A percentile compares a stretch with the other conserved stretches of the same genome.
phyloP scores from a whole-genome alignment of 2,113 vertebrate species.

The Cyphotilapia sp. region DNA sequence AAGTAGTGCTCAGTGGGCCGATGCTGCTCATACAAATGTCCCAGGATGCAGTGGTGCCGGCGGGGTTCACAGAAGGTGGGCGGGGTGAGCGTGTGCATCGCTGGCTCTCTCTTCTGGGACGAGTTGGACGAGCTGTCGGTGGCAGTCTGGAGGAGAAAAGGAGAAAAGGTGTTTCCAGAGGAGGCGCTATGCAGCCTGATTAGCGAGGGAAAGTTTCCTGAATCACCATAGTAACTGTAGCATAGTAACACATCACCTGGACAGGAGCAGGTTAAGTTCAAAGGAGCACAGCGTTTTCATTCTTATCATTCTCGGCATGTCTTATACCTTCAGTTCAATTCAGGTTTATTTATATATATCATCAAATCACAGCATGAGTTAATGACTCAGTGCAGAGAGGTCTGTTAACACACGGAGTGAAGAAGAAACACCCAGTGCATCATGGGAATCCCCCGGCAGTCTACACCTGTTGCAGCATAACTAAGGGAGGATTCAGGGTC shows the following conservation, averaged over 20 bases:
- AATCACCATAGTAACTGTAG: background rate
- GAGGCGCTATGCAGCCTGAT: background rate
- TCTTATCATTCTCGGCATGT: background rate
- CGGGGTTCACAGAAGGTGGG: conserved; percentile 80
- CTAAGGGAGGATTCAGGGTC: background rate
- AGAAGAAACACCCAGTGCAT: fast-evolving
- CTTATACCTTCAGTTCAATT: background rate
- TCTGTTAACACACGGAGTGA: background rate
- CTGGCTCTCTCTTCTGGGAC: conserved; percentile 63
- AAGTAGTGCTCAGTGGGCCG: conserved; percentile 80
- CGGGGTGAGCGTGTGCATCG: conserved; percentile 73
- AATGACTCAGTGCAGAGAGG: background rate
- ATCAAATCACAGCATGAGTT: background rate
- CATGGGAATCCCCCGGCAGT: fast-evolving
- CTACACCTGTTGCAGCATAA: fast-evolving
- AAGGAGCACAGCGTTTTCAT: background rate
- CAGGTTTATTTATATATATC: background rate
- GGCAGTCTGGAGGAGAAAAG: conserved; percentile 54
- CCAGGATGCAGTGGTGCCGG: conserved; percentile 82
- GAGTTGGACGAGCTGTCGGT: conserved; percentile 75
- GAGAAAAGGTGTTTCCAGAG: background rate
- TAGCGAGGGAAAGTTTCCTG: background rate
- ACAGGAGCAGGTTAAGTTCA: background rate
- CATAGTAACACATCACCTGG: background rate
- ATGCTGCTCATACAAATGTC: conserved; percentile 82